Base-by-base conservation (phyloP, 2,113 vertebrate species). In the Phrynosoma platyrhinos region DNA sequence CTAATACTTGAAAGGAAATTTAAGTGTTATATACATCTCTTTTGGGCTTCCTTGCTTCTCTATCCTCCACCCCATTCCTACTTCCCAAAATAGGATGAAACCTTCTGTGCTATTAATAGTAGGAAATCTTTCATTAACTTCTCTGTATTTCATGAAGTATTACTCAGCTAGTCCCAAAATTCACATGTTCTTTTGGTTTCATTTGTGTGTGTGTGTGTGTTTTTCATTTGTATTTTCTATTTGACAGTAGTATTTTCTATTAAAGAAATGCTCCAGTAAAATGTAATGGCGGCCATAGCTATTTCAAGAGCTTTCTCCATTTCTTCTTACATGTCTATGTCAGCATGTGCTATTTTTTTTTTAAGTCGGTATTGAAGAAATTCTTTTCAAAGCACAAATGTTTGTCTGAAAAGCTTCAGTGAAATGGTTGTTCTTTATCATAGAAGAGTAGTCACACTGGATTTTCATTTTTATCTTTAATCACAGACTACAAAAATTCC, bases 381-480 rank as follows among this genome's bases (percentile, higher is more conserved):
- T 82, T 30, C 40, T 88, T 85, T 84, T 75, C 53, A 3, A 32
- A 53, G n/a, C 23, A 10, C 20, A 62, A 36, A 2, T 68, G 72
- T 53, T 32, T 42, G 64, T 75, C 36, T 47, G 71, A 88, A 88
- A 87, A 53, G 77, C 72, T 53, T 68, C 18, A 62, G 42, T 86
- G 75, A 47, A 42, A 21, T 64, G 13, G 27, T 36, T 62, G 23
- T 52, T 16, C 72, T 68, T 30, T 68, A 66, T 53, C 21, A 40
- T 40, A 68, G n/a, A 32, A 55, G 40, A 92, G 74, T 89, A 93
- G 80, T 87, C 89, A 68, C n/a, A 1, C 7, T 2, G 52, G 78
- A 84, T n/a, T 88, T 86, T 87, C 42, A 25, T 82, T 76, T 94
- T 94, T 93, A 87, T 92, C 93, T 93, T 91, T 79, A 90, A 88